phyloP scores from a whole-genome alignment of 2,797 vertebrate genomes.

The Enteromius afrohamiltoni region DNA sequence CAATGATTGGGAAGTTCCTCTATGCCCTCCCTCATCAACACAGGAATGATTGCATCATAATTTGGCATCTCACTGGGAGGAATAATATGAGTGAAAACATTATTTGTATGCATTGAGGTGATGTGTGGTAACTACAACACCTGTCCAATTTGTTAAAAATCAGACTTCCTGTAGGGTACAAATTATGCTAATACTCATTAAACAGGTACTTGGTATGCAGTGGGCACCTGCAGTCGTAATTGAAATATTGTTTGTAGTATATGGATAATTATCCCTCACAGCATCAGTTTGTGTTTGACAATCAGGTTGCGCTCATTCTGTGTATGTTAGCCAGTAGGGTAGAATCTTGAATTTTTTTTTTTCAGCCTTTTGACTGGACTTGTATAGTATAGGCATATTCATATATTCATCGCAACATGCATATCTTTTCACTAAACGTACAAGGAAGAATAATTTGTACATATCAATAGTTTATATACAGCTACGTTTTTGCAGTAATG shows the following conservation, averaged over 20 bases:
- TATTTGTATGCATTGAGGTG: constrained; percentile 28
- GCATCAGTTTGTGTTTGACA: constrained; percentile 5
- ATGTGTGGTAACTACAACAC: constrained; percentile 6
- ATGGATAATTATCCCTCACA: constrained; percentile 21
- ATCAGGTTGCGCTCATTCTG: background rate
- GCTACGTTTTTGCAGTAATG: background rate
- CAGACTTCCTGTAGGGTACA: constrained; percentile 21
- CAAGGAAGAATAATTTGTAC: background rate
- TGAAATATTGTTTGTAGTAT: constrained; percentile 36
- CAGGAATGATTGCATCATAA: constrained; percentile 84
- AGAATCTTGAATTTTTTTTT: background rate
- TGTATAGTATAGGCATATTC: background rate
- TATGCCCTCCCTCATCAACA: constrained; percentile 86
- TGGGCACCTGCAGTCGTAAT: constrained; percentile 37
- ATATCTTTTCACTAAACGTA: constrained; percentile 26
- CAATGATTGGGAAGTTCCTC: constrained; percentile 87
- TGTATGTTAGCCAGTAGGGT: background rate
- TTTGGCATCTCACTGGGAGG: constrained; percentile 86
- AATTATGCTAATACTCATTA: constrained; percentile 37
- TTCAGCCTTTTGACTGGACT: background rate
- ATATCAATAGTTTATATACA: background rate
- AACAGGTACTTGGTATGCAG: constrained; percentile 38
- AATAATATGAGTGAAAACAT: constrained; percentile 51
- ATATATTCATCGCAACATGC: background rate
- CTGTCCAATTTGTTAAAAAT: constrained; percentile 13